Evolutionary conservation across 2,888 invertebrate species (phyloP), one percentile per base, ranked within the genome.

Genomic region (Heliconius ismenius): DNA sequence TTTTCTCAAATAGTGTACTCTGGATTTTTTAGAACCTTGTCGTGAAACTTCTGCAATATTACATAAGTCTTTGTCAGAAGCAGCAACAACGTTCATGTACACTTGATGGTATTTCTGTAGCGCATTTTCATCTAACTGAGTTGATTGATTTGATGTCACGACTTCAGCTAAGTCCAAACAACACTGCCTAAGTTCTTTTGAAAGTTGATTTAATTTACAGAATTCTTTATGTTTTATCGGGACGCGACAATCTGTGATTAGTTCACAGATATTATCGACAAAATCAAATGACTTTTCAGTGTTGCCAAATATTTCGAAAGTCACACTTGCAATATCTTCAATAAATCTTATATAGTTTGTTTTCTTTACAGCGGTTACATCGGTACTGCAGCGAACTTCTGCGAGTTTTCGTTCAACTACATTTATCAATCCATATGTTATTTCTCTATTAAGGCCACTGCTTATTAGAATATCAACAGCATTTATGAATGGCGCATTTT

Each of bases 171-270:
- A 91, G 81, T 95, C 95, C 74, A 92, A 91, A 82, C 95, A 95
- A 18, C 93, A 89, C 78, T 92, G 90, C 58, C 91, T 90, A 78
- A 95, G 87, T 79, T 91, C 90, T 82, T 90, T 94, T 4, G 93
- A 89, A 2, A 93, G 87, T 76, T 92, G 92, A 79, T 94, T 94
- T 26, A 94, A 82, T 85, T 94, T 94, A 81, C 90, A 92, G 81
- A 94, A 94, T 49, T 94, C 94, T 81, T 92, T 94, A 79, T 94
- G 93, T 80, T 91, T 93, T 54, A 94, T 91, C 2, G 94, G 94
- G 39, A 94, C 89, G 72, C 93, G 88, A 79, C 94, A 94, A 78
- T 94, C 94, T 0, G 89, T 89, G 75, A 94, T 89, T 69, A 94
- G 81, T 3, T 87, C 92, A 79, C 94, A 94, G 49, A 93, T 88